Evolutionary conservation across 2,113 vertebrate genomes (phyloP).

Genomic region (Hippocampus guttulatus): DNA sequence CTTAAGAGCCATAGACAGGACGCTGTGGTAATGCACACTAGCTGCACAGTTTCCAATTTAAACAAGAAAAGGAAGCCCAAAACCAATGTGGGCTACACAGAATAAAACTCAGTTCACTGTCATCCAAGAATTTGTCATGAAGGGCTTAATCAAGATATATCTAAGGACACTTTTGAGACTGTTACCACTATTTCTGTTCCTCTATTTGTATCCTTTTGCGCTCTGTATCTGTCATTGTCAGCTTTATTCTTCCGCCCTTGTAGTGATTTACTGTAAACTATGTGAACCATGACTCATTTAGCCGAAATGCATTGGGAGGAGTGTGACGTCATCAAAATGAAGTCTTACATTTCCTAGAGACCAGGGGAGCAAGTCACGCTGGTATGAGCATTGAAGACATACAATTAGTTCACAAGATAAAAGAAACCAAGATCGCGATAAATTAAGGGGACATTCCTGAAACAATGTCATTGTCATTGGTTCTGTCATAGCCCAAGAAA

Average conservation of each 20-base stretch:
- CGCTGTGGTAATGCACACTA: conserved; percentile 24
- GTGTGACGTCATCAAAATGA: conserved; percentile 16
- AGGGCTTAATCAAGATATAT: conserved; percentile 28
- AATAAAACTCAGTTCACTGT: conserved; percentile 8
- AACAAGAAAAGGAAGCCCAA: conserved; percentile 23
- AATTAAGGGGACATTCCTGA: conserved; percentile 7
- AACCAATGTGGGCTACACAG: conserved; percentile 3
- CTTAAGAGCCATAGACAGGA: conserved; percentile 5
- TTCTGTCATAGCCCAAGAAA: conserved; percentile 15
- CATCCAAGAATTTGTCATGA: conserved; percentile 24
- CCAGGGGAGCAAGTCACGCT: not conserved
- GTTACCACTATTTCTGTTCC: conserved; percentile 11
- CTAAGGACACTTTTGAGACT: conserved; percentile 4
- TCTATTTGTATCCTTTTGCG: conserved; percentile 6
- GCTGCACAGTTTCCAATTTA: conserved; percentile 33
- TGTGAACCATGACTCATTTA: conserved; percentile 48
- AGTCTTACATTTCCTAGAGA: conserved; percentile 5
- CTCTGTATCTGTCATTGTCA: conserved; percentile 24
- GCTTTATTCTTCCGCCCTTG: conserved; percentile 21
- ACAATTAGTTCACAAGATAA: not conserved
- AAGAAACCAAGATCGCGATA: not conserved
- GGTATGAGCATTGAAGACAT: not conserved
- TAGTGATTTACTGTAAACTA: conserved; percentile 42
- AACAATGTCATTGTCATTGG: not conserved
- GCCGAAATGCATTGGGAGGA: conserved; percentile 24